Conservation (phyloP, 2,888 invertebrate species). For the Campopleginae sp. region DNA sequence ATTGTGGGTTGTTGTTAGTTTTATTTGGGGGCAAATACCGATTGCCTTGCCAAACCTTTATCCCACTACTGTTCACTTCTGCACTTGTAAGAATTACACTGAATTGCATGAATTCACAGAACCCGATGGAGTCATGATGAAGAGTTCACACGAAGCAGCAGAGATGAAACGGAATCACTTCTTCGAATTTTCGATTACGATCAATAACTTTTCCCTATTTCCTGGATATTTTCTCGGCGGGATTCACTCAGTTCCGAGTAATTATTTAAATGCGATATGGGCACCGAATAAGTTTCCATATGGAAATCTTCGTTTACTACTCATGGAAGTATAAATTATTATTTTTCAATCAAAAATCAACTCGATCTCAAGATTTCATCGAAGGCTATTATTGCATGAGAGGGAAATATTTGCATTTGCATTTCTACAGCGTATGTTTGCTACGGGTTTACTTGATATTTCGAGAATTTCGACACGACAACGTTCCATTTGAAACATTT, state of each 20-base stretch:
- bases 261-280: neutral
- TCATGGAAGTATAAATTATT: neutral
- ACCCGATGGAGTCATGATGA: neutral
- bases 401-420: neutral
- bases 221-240: neutral
- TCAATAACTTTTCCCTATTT: neutral
- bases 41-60: constrained; percentile 7
- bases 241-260: neutral
- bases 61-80: neutral
- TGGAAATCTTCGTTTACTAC: neutral
- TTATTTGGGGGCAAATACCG: constrained; percentile 1
- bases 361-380: neutral
- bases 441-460: neutral
- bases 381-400: neutral
- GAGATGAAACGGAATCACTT: neutral
- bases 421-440: neutral
- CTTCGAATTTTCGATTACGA: neutral
- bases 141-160: neutral
- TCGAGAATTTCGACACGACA: neutral
- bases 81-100: neutral
- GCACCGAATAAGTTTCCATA: neutral
- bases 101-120: neutral
- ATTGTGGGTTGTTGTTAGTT: neutral
- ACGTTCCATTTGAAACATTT: neutral
- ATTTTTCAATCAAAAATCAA: neutral